phyloP scores from a whole-genome alignment of 2,113 vertebrate genomes.

The Chaetura pelagica region DNA sequence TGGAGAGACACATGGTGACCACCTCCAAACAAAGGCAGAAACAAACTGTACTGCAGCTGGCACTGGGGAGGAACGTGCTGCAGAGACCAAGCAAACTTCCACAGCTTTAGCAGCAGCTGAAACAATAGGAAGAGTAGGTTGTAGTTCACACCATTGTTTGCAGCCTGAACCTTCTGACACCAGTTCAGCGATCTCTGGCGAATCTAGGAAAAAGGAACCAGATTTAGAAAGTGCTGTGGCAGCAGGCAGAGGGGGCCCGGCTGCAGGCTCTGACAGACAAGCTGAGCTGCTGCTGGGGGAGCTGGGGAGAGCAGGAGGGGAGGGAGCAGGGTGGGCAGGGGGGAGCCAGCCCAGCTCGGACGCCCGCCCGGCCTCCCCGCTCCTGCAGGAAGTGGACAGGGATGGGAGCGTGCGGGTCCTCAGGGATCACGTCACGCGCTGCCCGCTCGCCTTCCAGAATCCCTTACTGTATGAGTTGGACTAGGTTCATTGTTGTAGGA shows the following conservation, averaged over 20 bases:
- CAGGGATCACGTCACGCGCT: constrained; percentile 80
- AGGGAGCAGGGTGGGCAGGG: background rate
- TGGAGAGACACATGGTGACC: background rate
- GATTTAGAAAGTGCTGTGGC: background rate
- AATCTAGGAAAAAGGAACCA: background rate
- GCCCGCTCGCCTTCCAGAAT: constrained; percentile 84
- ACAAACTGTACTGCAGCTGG: background rate
- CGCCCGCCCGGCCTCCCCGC: background rate
- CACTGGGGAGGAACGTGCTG: background rate
- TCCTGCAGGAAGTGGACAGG: constrained; percentile 75
- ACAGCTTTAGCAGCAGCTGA: background rate
- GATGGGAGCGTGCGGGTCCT: constrained; percentile 78
- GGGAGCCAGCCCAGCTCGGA: background rate
- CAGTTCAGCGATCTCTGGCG: background rate
- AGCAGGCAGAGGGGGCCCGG: background rate
- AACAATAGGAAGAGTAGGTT: constrained; percentile 13
- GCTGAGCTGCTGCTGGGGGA: background rate
- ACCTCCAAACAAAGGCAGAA: background rate
- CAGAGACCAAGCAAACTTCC: background rate
- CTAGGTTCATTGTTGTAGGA: constrained; percentile 23
- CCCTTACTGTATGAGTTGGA: constrained; percentile 87
- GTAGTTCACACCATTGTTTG: constrained; percentile 1
- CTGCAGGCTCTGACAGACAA: background rate
- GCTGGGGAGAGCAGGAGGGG: background rate
- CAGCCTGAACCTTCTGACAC: constrained; percentile 13